Evolutionary conservation across 1,140 invertebrate species (phyloP), one percentile per base, ranked within the genome.

Genomic region (Zaprionus capensis): DNA sequence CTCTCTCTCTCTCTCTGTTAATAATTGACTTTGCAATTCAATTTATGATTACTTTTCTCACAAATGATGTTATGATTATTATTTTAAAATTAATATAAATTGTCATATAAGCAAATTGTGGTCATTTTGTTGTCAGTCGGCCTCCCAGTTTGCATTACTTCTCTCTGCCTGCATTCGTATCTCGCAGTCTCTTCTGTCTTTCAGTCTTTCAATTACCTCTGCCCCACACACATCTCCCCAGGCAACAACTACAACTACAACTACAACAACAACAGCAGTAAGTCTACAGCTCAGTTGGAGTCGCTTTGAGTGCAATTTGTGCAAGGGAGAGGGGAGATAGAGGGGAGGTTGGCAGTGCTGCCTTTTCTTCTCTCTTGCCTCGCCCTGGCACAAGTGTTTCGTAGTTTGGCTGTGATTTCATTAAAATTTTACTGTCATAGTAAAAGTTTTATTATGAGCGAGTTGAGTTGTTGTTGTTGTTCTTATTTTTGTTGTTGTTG

Each of bases 401-500:
- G 64, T 62, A 79, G 81, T 78, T 83, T 83, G 83, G 81, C 81
- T 80, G 77, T 84, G 81, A 84, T 84, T 84, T 84, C 81, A 84
- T 84, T 84, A 84, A 84, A 84, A 84, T 84, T 84, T 84, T 84
- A 80, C 81, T 84, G 81, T 83, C 81, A 83, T 80, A 78, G 81
- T 83, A 84, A 84, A 84, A 84, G 81, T 84, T 84, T 84, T 84
- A 84, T 84, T 83, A 84, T 84, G 81, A 83, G 75, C 81, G 71
- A 75, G 61, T 64, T 62, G 76, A 63, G 59, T 63, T 76, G 58
- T 57, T 66, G 31, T 20, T 55, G 57, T 34, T 68, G 24, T 1
- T 63, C 24, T 41, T 71, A 15, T 20, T 53, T 22, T 34, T 68
- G 20, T 1, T 56, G 49, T 41, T 70, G 28, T 20, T 53, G 46